Base-by-base conservation (phyloP, 1,140 invertebrate species). In the Physella acuta region DNA sequence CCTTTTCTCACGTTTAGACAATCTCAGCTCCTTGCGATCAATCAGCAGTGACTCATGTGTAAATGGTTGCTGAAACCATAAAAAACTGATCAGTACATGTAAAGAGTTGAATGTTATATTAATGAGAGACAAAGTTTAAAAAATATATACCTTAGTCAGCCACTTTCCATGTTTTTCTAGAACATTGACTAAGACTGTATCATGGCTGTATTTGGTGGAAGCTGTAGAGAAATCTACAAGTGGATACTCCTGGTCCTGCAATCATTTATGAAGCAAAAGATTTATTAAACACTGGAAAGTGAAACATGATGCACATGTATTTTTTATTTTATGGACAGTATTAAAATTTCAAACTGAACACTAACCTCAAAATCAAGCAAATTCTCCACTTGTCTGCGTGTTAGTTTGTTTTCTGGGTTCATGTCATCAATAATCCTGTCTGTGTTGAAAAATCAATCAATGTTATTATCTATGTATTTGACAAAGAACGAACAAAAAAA, bases 371-470 rank as follows among this genome's bases (percentile, higher is more conserved):
- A 95, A 84, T 92, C 93, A 72, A 96, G 92, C 1, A 99, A 87
- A 73, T 93, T 95, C 39, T 94, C 96, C 17, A 98, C 92, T 80
- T 99, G 95, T 85, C 95, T 96, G 79, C 93, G 90, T 0, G 93
- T 95, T 3, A 99, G 88, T 82, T 97, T 94, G 17, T 95, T 94
- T 79, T 99, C 94, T 0, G 97, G 94, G 86, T 98, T 97, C 75
- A 95, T 92, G 83, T 99, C 96, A 86, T 99, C 97, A 0, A 99
- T 94, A 2, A 99, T 95, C 30, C 97, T 88, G 85, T 99, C 95
- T 82, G 77, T 49, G 77, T n/a, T n/a, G n/a, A n/a, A n/a, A n/a
- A n/a, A n/a, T 20, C 20, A 20, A 8, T 44, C 20, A 8, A 44
- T 44, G 39, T 44, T 44, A 11, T 44, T 20, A 44, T 44, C 20